Evolutionary conservation across 2,113 vertebrate species (phyloP).

Genomic region (Amazona vittata): DNA sequence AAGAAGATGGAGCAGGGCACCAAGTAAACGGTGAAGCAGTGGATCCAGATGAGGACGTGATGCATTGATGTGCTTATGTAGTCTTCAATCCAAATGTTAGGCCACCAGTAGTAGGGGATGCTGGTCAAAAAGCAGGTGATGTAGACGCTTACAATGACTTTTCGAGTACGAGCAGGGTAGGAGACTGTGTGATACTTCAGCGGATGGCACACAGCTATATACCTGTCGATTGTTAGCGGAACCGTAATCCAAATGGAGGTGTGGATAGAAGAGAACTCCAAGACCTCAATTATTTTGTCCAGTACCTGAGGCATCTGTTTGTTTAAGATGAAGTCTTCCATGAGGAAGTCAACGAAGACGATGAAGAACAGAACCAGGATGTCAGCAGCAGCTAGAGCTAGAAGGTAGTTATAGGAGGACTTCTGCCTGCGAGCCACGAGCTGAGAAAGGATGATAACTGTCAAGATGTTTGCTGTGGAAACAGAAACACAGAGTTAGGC

Average conservation of each 20-base stretch:
- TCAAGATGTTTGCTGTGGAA: constrained; percentile 91
- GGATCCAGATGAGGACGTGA: constrained; percentile 92
- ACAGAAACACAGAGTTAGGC: constrained; percentile 44
- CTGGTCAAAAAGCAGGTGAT: constrained; percentile 89
- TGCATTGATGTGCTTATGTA: constrained; percentile 84
- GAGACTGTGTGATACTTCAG: constrained; percentile 94
- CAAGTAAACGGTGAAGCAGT: constrained; percentile 92
- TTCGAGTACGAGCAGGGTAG: constrained; percentile 91
- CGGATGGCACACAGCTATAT: constrained; percentile 94
- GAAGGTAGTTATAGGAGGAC: constrained; percentile 96
- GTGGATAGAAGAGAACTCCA: constrained; percentile 97
- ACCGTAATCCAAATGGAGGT: constrained; percentile 98
- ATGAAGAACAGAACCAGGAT: constrained; percentile 95
- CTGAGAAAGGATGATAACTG: constrained; percentile 95
- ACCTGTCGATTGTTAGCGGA: constrained; percentile 91
- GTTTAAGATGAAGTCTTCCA: constrained; percentile 93
- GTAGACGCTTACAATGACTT: constrained; percentile 89
- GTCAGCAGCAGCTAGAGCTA: constrained; percentile 95
- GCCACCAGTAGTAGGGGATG: constrained; percentile 97
- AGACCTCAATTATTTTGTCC: constrained; percentile 88
- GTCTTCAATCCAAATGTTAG: constrained; percentile 90
- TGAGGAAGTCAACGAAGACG: constrained; percentile 93
- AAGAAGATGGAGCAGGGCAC: constrained; percentile 96
- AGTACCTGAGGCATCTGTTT: constrained; percentile 84
- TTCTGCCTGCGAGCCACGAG: constrained; percentile 94